These are phyloP conservation scores for Rhinoptilus africanus DNA, from an alignment of 2,113 vertebrate genomes.

Conservation along the genomic window DNA sequence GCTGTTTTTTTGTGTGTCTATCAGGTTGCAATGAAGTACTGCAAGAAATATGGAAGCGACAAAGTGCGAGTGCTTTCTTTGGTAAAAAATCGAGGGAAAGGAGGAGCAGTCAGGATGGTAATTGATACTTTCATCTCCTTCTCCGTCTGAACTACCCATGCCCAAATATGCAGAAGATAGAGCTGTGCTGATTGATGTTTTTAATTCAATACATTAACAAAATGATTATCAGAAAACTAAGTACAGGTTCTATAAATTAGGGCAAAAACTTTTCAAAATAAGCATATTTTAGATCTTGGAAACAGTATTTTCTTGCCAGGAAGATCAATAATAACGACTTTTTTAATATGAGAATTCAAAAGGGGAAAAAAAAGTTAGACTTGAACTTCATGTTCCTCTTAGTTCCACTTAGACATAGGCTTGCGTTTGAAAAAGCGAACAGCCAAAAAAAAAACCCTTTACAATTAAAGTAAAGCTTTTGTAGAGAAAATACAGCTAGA, in stretches of 20 bases:
- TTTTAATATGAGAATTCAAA: not conserved
- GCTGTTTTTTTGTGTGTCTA: slow-evolving; percentile 40
- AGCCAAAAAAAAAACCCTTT: not conserved
- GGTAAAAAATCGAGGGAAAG: slow-evolving; percentile 91
- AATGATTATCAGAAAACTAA: not conserved
- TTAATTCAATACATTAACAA: not conserved
- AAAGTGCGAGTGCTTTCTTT: slow-evolving; percentile 90
- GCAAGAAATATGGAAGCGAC: slow-evolving; percentile 83
- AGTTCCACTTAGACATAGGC: not conserved
- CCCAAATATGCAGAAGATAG: not conserved
- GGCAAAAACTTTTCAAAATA: not conserved
- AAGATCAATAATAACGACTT: not conserved
- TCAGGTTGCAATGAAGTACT: slow-evolving; percentile 89
- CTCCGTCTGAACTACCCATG: not conserved
- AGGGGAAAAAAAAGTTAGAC: not conserved
- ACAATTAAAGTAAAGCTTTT: not conserved
- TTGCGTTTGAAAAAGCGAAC: not conserved
- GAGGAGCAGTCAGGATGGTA: slow-evolving; percentile 93
- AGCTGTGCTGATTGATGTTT: not conserved
- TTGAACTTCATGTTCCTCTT: not conserved
- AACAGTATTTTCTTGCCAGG: not conserved
- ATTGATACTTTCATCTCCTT: slow-evolving; percentile 42
- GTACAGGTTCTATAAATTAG: not conserved
- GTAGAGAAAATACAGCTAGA: not conserved
- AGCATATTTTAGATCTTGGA: not conserved